phyloP scores from a whole-genome alignment of 2,888 invertebrate species.

The Pantelozetes paolii region DNA sequence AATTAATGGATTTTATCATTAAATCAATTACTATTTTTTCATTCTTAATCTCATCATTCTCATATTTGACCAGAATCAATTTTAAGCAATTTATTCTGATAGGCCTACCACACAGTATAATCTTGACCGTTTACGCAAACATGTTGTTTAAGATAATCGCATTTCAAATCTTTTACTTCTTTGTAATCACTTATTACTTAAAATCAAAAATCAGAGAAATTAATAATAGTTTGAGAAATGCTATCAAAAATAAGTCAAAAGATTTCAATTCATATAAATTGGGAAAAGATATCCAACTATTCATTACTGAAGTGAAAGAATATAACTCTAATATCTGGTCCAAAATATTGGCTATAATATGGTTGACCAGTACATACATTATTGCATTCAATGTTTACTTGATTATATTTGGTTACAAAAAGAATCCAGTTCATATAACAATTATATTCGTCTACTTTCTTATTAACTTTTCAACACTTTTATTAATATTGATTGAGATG shows the following conservation, averaged over 20 bases:
- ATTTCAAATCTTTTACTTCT: neutral
- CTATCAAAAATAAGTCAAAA: neutral
- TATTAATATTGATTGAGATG: neutral
- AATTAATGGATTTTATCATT: too few relatives aligned
- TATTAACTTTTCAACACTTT: neutral
- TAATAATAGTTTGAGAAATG: neutral
- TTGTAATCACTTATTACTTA: neutral
- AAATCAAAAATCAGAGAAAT: neutral
- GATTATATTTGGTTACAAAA: neutral
- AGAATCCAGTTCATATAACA: neutral
- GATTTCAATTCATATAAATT: neutral
- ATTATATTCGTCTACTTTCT: neutral
- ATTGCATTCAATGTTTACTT: neutral
- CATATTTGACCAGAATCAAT: too few relatives aligned
- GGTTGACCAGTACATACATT: neutral
- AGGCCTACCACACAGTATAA: too few relatives aligned
- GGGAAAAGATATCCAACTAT: neutral
- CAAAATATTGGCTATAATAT: neutral
- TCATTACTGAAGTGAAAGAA: neutral
- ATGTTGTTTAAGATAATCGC: too few relatives aligned
- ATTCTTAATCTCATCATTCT: too few relatives aligned
- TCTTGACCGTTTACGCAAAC: too few relatives aligned
- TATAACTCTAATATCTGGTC: neutral
- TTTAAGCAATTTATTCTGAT: too few relatives aligned
- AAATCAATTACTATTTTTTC: too few relatives aligned